Evolutionary conservation across 2,888 invertebrate genomes (phyloP).

Genomic region (Drosophila helvetica): DNA sequence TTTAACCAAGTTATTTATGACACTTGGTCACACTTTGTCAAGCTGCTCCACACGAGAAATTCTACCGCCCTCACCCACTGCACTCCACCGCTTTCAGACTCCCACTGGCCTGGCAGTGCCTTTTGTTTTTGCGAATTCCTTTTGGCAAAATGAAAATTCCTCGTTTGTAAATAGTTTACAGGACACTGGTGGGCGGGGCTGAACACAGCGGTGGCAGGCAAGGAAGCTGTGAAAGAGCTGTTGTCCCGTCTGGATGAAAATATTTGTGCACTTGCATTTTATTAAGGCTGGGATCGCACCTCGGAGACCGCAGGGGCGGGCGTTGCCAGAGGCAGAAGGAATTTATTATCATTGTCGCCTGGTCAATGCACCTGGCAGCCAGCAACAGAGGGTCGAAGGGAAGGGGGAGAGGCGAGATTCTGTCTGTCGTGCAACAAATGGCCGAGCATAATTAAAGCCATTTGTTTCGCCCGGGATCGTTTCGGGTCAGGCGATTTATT

Average conservation of each 20-base stretch:
- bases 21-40: conserved; percentile 57
- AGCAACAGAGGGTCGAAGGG: too few species aligned
- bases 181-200: conserved; percentile 22
- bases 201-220: too few species aligned
- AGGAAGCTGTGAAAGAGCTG: conserved; percentile 24
- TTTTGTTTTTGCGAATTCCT: conserved; percentile 58
- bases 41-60: conserved; percentile 9
- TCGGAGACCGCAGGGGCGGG: not conserved
- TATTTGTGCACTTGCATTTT: conserved; percentile 68
- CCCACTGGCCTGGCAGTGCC: conserved; percentile 12
- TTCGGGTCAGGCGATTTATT: conserved; percentile 65
- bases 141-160: conserved; percentile 73
- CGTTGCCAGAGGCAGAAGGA: conserved; percentile 30
- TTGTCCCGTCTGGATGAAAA: conserved; percentile 48
- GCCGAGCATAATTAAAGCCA: conserved; percentile 75
- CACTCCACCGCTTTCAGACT: not conserved
- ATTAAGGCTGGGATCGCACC: conserved; percentile 25
- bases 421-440: conserved; percentile 45
- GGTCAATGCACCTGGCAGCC: conserved; percentile 64
- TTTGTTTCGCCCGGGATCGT: conserved; percentile 61
- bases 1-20: conserved; percentile 74
- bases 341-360: conserved; percentile 69
- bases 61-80: not conserved
- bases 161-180: conserved; percentile 57
- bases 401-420: too few species aligned